Conservation (phyloP, 64 coral and sea anemone genomes). For the Platygyra sinensis region DNA sequence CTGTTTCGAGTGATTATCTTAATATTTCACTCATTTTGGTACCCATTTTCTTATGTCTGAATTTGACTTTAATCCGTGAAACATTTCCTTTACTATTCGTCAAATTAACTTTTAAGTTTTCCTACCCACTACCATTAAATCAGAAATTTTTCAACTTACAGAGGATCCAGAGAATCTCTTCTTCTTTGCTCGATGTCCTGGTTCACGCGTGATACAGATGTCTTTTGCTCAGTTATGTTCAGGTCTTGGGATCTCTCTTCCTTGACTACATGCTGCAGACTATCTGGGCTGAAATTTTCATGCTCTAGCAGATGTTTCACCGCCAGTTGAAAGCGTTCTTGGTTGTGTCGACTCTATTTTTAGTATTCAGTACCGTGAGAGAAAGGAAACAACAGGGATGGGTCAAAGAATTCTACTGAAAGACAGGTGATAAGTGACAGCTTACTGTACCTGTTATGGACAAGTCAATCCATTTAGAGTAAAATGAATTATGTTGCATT, state of each 20-base stretch:
- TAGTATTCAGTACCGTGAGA: neutral
- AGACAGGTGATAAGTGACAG: too few species aligned
- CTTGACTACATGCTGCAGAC: neutral
- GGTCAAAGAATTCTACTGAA: too few species aligned
- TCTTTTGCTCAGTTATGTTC: neutral
- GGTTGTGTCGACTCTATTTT: constrained; percentile 62
- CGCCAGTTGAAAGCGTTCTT: constrained; percentile 66
- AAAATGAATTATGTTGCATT: too few species aligned
- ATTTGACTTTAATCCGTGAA: too few species aligned
- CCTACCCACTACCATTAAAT: too few species aligned
- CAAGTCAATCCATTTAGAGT: too few species aligned
- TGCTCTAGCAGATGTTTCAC: constrained; percentile 69
- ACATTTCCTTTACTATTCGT: too few species aligned
- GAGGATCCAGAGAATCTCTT: neutral
- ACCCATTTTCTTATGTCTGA: too few species aligned
- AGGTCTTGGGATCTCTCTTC: neutral
- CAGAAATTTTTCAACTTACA: neutral
- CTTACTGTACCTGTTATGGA: too few species aligned
- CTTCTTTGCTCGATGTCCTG: neutral
- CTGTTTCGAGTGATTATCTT: too few species aligned
- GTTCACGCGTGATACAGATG: neutral
- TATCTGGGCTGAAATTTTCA: constrained; percentile 50
- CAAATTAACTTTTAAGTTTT: too few species aligned
- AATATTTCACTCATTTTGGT: too few species aligned
- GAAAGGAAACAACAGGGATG: neutral